Percentiles rank a stretch among this genome's conserved stretches.
phyloP scores from a whole-genome alignment of 2,113 vertebrate genomes.

The Orycteropus afer region DNA sequence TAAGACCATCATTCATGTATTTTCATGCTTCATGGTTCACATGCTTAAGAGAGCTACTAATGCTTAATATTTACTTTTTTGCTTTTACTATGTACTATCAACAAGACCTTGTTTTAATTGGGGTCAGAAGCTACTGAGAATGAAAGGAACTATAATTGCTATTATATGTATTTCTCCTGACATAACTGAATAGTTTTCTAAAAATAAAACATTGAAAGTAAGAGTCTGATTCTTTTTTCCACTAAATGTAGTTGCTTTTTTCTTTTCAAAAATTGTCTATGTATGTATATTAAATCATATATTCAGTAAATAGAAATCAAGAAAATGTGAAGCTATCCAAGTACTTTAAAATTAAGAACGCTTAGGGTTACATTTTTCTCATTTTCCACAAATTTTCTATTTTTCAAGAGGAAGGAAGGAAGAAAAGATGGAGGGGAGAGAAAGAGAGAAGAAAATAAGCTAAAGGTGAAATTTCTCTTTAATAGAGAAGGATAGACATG shows the following conservation, averaged over 20 bases:
- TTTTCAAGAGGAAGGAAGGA: background rate
- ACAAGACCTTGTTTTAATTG: background rate
- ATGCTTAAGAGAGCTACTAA: background rate
- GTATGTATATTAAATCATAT: background rate
- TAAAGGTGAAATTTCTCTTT: background rate
- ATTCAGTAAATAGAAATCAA: background rate
- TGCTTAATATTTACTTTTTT: background rate
- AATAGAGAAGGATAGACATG: background rate
- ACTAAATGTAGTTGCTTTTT: background rate
- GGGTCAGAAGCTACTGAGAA: background rate
- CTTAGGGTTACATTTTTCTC: background rate
- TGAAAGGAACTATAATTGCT: background rate
- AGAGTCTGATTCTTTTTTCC: background rate
- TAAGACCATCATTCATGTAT: background rate
- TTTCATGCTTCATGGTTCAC: background rate
- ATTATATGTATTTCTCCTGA: background rate
- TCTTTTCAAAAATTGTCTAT: background rate
- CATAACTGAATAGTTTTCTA: background rate
- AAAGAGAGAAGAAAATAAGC: background rate
- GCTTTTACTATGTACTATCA: background rate
- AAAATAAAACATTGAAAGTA: slow-evolving; percentile 14
- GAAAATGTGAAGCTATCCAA: slow-evolving; percentile 22
- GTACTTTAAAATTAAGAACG: background rate
- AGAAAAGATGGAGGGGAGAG: background rate
- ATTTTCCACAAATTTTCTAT: background rate